Conservation (phyloP, 2,888 invertebrate species). For the Leucoma salicis region DNA sequence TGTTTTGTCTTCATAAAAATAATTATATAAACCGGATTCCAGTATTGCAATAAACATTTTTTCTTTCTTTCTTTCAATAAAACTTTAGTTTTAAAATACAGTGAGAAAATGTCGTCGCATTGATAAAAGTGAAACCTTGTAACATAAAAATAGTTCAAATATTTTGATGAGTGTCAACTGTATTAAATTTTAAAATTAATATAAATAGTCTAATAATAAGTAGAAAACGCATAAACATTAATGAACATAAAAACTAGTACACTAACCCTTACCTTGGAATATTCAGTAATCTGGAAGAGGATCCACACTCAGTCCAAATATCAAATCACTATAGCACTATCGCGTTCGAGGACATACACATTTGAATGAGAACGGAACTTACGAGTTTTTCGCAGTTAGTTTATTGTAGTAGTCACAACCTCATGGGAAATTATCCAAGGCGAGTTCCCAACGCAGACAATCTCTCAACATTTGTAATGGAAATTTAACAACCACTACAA, state of each 20-base stretch:
- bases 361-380: constrained; percentile 52
- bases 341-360: constrained; percentile 52
- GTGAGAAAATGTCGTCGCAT: no score
- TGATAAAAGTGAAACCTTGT: no score
- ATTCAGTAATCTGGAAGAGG: constrained; percentile 19
- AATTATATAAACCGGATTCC: no score
- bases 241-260: not conserved
- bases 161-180: no score
- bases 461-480: constrained; percentile 52
- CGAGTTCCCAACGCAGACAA: constrained; percentile 54
- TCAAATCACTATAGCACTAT: constrained; percentile 39
- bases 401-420: constrained; percentile 75
- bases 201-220: no score
- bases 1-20: no score
- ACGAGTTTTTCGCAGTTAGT: constrained; percentile 61
- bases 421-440: constrained; percentile 65
- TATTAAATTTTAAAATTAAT: no score
- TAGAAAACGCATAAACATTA: no score
- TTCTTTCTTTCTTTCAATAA: no score
- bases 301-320: constrained; percentile 50
- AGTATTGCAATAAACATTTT: no score
- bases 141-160: no score
- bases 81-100: no score
- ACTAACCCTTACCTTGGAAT: constrained; percentile 35
- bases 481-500: constrained; percentile 49